A percentile compares a stretch with the other conserved stretches of the same genome.
Conservation (phyloP, 2,797 vertebrate genomes). For the Todus mexicanus region DNA sequence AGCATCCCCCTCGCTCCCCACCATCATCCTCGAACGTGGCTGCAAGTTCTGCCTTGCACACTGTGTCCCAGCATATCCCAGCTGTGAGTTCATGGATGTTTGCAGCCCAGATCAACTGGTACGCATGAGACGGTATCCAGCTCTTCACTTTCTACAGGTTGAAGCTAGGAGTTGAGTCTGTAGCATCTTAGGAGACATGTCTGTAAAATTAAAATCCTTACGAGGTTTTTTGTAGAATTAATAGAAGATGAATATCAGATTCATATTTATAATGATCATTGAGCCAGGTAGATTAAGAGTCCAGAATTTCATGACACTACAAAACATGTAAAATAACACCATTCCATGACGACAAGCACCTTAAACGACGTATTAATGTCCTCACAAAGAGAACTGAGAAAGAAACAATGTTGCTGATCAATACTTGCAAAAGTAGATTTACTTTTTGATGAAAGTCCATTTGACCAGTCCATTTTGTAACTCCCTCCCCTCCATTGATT, state of each 20-base stretch:
- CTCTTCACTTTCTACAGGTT: not conserved
- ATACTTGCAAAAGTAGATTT: conserved; percentile 34
- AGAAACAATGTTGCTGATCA: not conserved
- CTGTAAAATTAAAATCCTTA: not conserved
- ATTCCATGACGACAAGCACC: not conserved
- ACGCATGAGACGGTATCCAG: not conserved
- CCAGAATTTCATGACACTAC: not conserved
- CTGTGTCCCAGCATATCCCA: not conserved
- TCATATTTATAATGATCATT: not conserved
- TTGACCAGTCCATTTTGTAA: conserved; percentile 39
- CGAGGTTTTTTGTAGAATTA: not conserved
- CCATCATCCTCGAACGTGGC: not conserved
- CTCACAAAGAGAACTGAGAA: not conserved
- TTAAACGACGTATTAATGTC: not conserved
- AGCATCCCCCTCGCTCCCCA: not conserved
- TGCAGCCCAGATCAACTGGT: not conserved
- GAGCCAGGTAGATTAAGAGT: not conserved
- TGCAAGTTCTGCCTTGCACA: not conserved
- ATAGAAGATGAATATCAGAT: not conserved
- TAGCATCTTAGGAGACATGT: not conserved
- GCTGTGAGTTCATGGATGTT: not conserved
- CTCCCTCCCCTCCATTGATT: not conserved
- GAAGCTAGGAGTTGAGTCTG: not conserved
- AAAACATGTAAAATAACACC: not conserved
- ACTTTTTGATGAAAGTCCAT: conserved; percentile 57